Evolutionary conservation across 1,140 invertebrate species (phyloP).

Genomic region (Drosophila ogumai): DNA sequence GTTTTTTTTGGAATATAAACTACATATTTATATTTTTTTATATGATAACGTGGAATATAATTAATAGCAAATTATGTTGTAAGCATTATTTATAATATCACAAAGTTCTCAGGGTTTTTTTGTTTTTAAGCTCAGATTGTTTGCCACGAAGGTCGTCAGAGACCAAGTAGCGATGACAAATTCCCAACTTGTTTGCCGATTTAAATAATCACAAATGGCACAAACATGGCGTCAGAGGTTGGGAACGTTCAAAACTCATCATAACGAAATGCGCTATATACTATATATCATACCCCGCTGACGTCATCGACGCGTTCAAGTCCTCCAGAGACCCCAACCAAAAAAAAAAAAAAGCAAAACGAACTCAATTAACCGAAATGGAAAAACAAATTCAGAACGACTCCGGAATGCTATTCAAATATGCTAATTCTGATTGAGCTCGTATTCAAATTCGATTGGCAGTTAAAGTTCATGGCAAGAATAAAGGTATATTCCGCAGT

Average conservation of each 20-base stretch:
- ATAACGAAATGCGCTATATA: constrained; percentile 12
- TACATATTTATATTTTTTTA: too few species aligned
- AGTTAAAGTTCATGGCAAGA: constrained; percentile 37
- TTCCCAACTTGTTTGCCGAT: constrained; percentile 45
- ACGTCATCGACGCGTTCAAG: constrained; percentile 21
- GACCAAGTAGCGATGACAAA: not conserved
- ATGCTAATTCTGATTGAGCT: constrained; percentile 39
- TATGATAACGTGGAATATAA: too few species aligned
- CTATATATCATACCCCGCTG: not conserved
- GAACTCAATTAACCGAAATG: constrained; percentile 43
- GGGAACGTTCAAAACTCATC: constrained; percentile 13
- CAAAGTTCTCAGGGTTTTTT: not conserved
- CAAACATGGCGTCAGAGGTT: constrained; percentile 30
- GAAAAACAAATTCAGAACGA: constrained; percentile 27
- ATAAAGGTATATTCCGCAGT: constrained; percentile 4
- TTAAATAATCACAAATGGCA: constrained; percentile 37
- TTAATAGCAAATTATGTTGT: too few species aligned
- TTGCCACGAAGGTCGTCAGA: constrained; percentile 24
- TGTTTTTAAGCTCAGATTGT: constrained; percentile 27
- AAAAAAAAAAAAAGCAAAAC: constrained; percentile 14
- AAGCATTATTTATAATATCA: not conserved
- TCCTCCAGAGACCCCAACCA: constrained; percentile 21
- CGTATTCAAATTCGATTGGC: constrained; percentile 30
- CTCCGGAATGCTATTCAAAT: constrained; percentile 25
- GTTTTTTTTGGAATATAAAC: too few species aligned